Percentiles rank a stretch among this genome's conserved stretches.
phyloP scores from a whole-genome alignment of 1,140 invertebrate genomes.

The Aphelenchoides fujianensis region DNA sequence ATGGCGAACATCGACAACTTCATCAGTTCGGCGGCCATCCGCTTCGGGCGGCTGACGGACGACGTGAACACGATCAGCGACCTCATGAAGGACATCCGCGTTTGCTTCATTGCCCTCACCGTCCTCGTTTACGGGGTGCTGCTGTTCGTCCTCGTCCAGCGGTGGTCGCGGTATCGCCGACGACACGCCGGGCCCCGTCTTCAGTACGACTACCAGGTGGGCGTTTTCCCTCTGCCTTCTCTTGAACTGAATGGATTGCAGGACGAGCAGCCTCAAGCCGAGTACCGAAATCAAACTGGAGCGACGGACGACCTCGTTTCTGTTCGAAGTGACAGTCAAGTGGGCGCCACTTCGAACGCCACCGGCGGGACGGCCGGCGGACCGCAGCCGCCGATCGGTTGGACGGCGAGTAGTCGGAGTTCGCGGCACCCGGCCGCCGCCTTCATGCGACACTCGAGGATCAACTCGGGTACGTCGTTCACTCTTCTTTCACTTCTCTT shows the following conservation, averaged over 20 bases:
- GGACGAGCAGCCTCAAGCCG: not conserved
- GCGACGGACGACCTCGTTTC: conserved; percentile 45
- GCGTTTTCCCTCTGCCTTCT: too few species aligned
- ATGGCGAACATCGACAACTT: not conserved
- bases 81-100: conserved; percentile 9
- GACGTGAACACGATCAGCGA: conserved; percentile 2
- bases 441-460: conserved; percentile 15
- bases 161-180: not conserved
- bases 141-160: not conserved
- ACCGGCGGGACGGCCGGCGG: not conserved
- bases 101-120: conserved; percentile 21
- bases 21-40: conserved; percentile 9
- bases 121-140: conserved; percentile 6
- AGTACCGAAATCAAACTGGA: conserved; percentile 21
- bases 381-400: not conserved
- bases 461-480: too few species aligned
- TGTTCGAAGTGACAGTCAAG: conserved; percentile 40
- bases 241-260: too few species aligned
- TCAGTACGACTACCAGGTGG: not conserved
- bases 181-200: not conserved
- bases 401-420: conserved; percentile 1
- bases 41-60: conserved; percentile 5
- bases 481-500: too few species aligned
- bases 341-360: conserved; percentile 20
- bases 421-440: conserved; percentile 3